Evolutionary conservation across 37 sponge, comb jelly and placozoan genomes (phyloP), one percentile per base, ranked within the genome.

Genomic region (Bolinopsis microptera): DNA sequence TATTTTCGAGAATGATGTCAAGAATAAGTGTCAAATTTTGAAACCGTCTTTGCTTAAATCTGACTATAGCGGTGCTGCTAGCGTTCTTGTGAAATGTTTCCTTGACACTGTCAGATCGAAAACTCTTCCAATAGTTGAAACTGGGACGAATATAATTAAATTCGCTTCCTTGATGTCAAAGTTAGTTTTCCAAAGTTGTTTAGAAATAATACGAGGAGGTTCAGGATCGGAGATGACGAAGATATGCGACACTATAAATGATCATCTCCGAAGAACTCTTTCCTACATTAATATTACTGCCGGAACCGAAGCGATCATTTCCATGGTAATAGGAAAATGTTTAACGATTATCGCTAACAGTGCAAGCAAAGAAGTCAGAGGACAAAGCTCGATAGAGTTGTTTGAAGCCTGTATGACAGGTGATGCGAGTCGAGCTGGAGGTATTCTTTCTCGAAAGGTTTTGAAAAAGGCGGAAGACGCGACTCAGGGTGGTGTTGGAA

Each of bases 331-430:
- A 27, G 80, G 80, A 16, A 77, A 77, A 35, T 77, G 80, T 77
- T 32, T 77, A 1, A 35, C 1, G 13, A 0, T 35, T 1, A 36
- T 77, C 33, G 36, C 36, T 22, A 32, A 77, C 33, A 77, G 33
- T 32, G 33, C 27, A 35, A 34, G 18, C 35, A 77, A 32, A 32
- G 32, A 77, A 77, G 80, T 77, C 1, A 39, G 90, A 38, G 39
- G 18, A 25, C 13, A 26, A 25, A 86, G 90, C 35, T 41, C 61
- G 0, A 24, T 86, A 18, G 90, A 86, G 41, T 48, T 86, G 1
- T 41, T 86, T 39, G 90, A 86, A 23, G 90, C 90, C 26, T 86
- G 90, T 27, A 86, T 40, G 35, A 30, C 40, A 23, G 90, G 90
- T 8, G 27, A 39, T 40, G 2, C 26, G 30, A 25, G 3, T 3